A percentile compares a stretch with the other conserved stretches of the same genome.
These are phyloP conservation scores for Lydus trimaculatus DNA, from an alignment of 2,888 invertebrate species.

Conservation along the genomic window DNA sequence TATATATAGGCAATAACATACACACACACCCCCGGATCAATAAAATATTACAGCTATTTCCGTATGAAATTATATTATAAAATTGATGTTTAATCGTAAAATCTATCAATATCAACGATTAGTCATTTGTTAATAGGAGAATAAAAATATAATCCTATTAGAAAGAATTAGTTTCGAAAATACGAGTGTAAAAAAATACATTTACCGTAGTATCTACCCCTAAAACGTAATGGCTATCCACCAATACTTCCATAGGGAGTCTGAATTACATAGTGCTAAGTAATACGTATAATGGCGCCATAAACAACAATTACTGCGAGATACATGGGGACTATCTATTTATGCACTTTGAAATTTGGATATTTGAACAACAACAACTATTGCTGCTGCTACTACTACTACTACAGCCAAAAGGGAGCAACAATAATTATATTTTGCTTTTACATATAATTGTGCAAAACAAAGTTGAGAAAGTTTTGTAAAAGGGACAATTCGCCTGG, in stretches of 20 bases:
- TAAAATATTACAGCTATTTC: constrained; percentile 35
- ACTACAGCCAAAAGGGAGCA: not conserved
- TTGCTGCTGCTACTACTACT: not conserved
- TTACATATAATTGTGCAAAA: not conserved
- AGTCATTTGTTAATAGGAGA: not conserved
- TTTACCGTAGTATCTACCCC: not conserved
- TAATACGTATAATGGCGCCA: constrained; percentile 52
- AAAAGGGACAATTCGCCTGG: not conserved
- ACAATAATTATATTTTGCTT: not conserved
- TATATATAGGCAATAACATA: constrained; percentile 20
- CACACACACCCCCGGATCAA: constrained; percentile 21
- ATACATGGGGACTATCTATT: constrained; percentile 38
- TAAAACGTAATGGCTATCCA: not conserved
- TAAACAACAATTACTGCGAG: constrained; percentile 50
- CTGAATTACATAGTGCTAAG: constrained; percentile 41
- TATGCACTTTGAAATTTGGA: constrained; percentile 30
- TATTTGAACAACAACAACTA: constrained; percentile 10
- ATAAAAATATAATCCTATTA: not conserved
- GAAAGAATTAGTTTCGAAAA: not conserved
- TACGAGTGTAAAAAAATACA: not conserved
- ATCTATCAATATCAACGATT: constrained; percentile 25
- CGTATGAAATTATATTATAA: constrained; percentile 21
- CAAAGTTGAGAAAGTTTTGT: not conserved
- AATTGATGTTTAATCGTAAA: constrained; percentile 25
- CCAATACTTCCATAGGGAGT: constrained; percentile 14